Base-by-base conservation (phyloP, 2,113 vertebrate species). In the Nematolebias whitei region DNA sequence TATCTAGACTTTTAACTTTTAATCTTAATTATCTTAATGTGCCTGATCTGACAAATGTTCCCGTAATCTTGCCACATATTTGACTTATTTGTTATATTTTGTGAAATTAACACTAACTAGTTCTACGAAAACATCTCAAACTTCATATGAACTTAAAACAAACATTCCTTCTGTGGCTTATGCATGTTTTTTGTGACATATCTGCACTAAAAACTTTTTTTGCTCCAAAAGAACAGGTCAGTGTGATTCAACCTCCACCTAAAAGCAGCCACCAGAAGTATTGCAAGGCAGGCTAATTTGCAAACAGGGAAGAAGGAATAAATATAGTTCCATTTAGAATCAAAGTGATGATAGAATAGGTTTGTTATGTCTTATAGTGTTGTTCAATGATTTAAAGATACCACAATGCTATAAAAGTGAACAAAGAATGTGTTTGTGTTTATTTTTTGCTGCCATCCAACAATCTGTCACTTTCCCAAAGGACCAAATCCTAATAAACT, bases 401-500 rank as follows among this genome's bases (percentile, higher is more conserved):
- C 69, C 55, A 44, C 71, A 58, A 65, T 22, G 12, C 32, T 54
- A 45, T 41, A 41, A 48, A 4, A 68, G 63, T 73, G 63, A 73
- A 68, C 24, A 51, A 9, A 43, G 57, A 43, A 22, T 62, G 35
- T 45, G 15, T 53, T 18, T 16, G 13, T 58, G 7, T 12, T 12
- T 58, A 41, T 43, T 58, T 24, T 35, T 23, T 16, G 9, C 35
- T 65, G 43, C 44, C 15, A 16, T 56, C 29, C 24, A 56, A 44
- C 52, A 65, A 72, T 80, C 59, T 80, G 78, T 79, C 79, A 80
- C 68, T 53, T 65, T 74, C 55, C 52, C 54, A 68, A 80, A 74
- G 63, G 65, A 47, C 56, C 39, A 44, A 70, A 78, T 80, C 71
- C 71, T 53, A 80, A 84, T 85, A 82, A 85, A 82, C 78, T 18